Conservation (phyloP, 2,797 vertebrate species). For the Mormyrus proboscirostris region DNA sequence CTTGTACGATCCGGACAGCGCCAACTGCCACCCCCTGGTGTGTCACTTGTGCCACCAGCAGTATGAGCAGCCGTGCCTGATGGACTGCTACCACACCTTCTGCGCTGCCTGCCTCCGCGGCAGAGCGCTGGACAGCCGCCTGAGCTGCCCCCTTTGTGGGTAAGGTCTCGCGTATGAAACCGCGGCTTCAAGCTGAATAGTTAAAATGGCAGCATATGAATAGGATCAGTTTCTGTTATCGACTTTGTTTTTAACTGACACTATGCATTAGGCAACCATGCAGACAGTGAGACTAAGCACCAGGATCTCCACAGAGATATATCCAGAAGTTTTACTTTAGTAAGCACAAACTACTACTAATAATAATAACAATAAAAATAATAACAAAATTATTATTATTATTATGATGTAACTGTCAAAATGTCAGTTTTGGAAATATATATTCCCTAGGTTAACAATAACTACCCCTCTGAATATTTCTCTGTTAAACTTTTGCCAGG, state of each 20-base stretch:
- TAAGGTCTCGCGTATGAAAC: constrained; percentile 49
- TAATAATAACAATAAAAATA: background rate
- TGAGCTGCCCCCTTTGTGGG: constrained; percentile 83
- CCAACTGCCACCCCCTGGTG: constrained; percentile 73
- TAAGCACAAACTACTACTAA: background rate
- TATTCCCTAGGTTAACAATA: background rate
- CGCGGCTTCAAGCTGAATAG: background rate
- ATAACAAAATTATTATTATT: background rate
- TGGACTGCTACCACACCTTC: constrained; percentile 90
- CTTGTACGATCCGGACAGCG: constrained; percentile 62
- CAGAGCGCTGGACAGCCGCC: constrained; percentile 62
- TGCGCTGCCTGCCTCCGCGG: constrained; percentile 79
- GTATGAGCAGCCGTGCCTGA: constrained; percentile 77
- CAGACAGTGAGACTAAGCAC: background rate
- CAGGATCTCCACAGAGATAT: background rate
- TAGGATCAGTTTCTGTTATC: background rate
- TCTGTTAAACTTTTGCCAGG: background rate
- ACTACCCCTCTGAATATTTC: background rate
- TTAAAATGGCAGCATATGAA: background rate
- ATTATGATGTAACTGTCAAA: background rate
- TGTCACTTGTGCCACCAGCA: constrained; percentile 82
- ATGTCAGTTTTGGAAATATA: background rate
- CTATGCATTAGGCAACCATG: background rate
- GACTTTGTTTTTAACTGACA: background rate
- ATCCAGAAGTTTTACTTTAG: background rate